phyloP scores from a whole-genome alignment of 2,113 vertebrate species.

The Balaenoptera acutorostrata region DNA sequence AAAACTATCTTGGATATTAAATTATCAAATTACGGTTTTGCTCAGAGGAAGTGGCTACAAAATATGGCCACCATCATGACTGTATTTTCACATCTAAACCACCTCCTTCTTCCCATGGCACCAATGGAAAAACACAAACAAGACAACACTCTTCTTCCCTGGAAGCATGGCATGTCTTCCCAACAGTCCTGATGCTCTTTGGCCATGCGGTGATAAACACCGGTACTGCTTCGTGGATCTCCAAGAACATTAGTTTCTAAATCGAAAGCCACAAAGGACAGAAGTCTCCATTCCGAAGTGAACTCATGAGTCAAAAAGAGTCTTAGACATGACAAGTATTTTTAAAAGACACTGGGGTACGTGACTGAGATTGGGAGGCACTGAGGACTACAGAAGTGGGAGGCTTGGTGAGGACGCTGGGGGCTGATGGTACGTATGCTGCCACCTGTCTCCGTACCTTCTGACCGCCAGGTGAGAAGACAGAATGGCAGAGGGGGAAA shows the following conservation, averaged over 20 bases:
- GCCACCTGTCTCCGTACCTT: background rate
- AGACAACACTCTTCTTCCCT: too few relatives aligned
- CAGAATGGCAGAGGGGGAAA: background rate
- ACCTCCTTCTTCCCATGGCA: fast-evolving
- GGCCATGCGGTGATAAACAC: background rate
- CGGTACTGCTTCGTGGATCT: fast-evolving
- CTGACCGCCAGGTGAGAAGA: fast-evolving
- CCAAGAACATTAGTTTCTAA: background rate
- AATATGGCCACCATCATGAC: background rate
- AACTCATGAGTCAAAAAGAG: background rate
- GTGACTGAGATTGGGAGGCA: fast-evolving
- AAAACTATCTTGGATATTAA: background rate
- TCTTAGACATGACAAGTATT: background rate
- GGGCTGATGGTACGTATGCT: fast-evolving
- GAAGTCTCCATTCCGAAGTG: background rate
- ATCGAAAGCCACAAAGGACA: background rate
- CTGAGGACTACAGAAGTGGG: background rate
- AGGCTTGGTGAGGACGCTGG: background rate
- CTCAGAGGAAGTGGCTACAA: background rate
- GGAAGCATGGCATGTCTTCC: background rate
- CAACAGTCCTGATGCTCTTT: fast-evolving
- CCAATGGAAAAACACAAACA: background rate
- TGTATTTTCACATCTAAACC: background rate
- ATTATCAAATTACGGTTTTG: background rate
- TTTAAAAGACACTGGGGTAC: background rate